phyloP scores from a whole-genome alignment of 2,113 vertebrate genomes.

The Bambusicola thoracicus region DNA sequence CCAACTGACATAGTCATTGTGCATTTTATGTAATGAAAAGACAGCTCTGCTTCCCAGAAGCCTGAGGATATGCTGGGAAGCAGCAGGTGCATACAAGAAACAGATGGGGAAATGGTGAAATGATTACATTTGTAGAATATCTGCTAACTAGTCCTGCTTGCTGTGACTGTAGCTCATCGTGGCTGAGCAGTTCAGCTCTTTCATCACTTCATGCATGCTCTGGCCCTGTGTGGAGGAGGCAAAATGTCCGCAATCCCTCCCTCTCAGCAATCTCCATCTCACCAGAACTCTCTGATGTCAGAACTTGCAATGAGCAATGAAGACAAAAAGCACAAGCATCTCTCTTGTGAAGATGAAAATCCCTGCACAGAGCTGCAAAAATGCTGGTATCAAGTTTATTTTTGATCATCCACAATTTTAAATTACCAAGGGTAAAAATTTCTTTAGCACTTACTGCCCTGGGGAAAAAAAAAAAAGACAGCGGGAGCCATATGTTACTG shows the following conservation, averaged over 20 bases:
- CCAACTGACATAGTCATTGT: background rate
- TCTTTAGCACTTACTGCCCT: background rate
- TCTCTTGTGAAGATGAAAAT: no score
- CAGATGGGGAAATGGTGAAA: background rate
- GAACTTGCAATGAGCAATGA: background rate
- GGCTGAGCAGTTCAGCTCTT: background rate
- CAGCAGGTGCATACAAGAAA: background rate
- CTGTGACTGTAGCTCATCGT: background rate
- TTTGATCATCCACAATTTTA: conserved; percentile 1
- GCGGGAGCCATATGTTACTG: background rate
- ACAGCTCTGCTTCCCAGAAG: background rate
- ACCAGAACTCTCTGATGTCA: background rate
- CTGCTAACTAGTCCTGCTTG: rapidly evolving
- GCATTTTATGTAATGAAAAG: background rate
- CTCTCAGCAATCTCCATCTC: background rate
- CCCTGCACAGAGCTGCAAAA: background rate
- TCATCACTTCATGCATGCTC: background rate
- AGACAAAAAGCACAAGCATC: background rate
- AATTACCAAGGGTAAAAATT: background rate
- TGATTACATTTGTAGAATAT: background rate
- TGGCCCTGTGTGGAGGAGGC: background rate
- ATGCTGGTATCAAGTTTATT: background rate
- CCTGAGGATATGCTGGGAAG: background rate
- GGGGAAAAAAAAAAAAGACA: background rate
- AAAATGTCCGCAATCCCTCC: background rate